Evolutionary conservation across 64 coral and sea anemone genomes (phyloP), one percentile per base, ranked within the genome.

Genomic region (Cladopsammia gracilis): DNA sequence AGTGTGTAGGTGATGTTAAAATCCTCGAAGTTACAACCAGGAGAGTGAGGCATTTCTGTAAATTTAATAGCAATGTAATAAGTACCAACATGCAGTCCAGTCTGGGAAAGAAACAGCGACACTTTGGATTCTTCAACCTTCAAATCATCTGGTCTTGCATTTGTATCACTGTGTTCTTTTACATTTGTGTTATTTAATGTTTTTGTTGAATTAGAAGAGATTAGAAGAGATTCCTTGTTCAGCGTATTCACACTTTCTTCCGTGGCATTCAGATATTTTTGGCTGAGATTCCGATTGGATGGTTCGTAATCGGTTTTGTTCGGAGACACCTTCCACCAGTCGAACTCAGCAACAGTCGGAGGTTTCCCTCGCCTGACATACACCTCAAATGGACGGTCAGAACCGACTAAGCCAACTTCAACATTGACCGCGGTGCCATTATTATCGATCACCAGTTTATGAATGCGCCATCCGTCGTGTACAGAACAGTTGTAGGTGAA

Each of bases 351-450:
- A 3, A 15, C 22, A 9, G 80, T 84, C 19, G 80, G 80, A n/a
- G 59, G 25, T 68, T 68, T 84, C 10, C 58, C 80, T 6, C 80
- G 59, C 25, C 64, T 62, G 16, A 84, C 58, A 65, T 64, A 84
- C 26, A 84, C 80, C 25, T 42, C 58, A 46, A 84, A 84, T 25
- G 64, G 58, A 5, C 10, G 58, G 15, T 23, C 42, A 10, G 25
- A 20, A 14, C 59, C 64, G 15, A 68, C 24, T 77, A 77, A 11
- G 22, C 80, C 24, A 50, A 66, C 64, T 24, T 84, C 80, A 11
- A 84, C 80, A 15, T 68, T 84, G 8, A 47, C 80, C 3, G 80
- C 80, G 60, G 7, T 84, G 26, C 80, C 80, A 84, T 84, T 84
- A 48, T 84, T 68, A 20, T 84, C 64, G 12, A 84, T n/a, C 34